Evolutionary conservation across 2,888 invertebrate species (phyloP), one percentile per base, ranked within the genome.

Genomic region (Xiphydria camelus): DNA sequence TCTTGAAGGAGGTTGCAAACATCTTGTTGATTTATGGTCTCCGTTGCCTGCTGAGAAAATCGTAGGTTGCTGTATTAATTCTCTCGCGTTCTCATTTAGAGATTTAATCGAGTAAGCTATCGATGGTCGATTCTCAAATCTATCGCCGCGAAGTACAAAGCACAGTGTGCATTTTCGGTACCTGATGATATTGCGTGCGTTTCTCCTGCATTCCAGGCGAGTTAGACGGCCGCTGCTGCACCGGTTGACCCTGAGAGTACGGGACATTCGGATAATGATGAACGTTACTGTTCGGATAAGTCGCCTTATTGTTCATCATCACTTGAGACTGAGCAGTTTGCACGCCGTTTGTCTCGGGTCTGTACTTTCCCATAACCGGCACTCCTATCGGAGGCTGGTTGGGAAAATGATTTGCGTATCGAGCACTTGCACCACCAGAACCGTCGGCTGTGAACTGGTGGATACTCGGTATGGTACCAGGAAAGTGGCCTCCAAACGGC

Each of bases 401-500:
- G 59, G 74, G 65, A 61, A 83, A 82, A 66, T 83, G 82, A 61
- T 74, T 75, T 37, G 71, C 72, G 60, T 75, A 75, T 25, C 75
- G 70, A 38, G 73, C 66, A 44, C 71, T 66, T 34, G 73, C 72
- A 58, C 72, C 69, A 37, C 73, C 70, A 48, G 74, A 67, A 53
- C 75, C 66, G 61, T 89, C 87, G 51, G 90, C 87, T 22, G 88
- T 84, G 75, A 91, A 91, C 76, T 91, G 91, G 75, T 91, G 89
- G 70, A 91, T 88, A 47, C 86, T 84, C 55, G 90, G 89, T 61
- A 90, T 84, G 60, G 86, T 82, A 57, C 85, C 83, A 62, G 88
- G 86, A 73, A 87, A 89, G 77, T 85, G 90, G 64, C 87, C 86
- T 64, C 88, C 88, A 75, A 91, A 91, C 57, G 90, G 89, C 66